These are phyloP conservation scores for Paramormyrops hopkinsi DNA, from an alignment of 2,797 vertebrate species.

Conservation along the genomic window DNA sequence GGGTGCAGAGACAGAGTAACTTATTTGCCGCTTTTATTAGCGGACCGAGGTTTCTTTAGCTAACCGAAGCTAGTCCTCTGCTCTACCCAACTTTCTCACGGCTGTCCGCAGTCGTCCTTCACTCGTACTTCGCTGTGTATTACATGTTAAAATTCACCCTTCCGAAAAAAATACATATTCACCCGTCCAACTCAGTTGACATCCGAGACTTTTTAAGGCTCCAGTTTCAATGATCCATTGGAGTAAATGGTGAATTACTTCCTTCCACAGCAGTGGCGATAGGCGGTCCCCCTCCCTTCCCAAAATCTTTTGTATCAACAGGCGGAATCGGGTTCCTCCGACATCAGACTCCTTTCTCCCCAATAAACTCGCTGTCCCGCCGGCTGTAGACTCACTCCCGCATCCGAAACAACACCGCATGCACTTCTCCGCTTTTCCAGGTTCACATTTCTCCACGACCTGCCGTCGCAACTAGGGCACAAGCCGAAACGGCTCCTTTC, in stretches of 20 bases:
- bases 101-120: background rate
- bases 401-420: background rate
- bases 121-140: background rate
- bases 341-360: background rate
- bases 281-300: background rate
- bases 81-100: background rate
- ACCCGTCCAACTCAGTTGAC: background rate
- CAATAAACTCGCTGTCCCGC: background rate
- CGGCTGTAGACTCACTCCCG: too few species aligned
- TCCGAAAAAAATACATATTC: background rate
- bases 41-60: background rate
- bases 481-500: constrained; percentile 19
- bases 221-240: background rate
- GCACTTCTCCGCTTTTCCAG: background rate
- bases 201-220: background rate
- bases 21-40: background rate
- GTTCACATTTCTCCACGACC: background rate
- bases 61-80: background rate
- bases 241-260: constrained; percentile 12
- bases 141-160: background rate
- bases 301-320: constrained; percentile 15
- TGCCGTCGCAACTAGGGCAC: background rate
- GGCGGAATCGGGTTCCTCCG: constrained; percentile 2
- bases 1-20: background rate
- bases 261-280: background rate